phyloP scores from a whole-genome alignment of 2,113 vertebrate genomes.

The Leucopsar rothschildi region DNA sequence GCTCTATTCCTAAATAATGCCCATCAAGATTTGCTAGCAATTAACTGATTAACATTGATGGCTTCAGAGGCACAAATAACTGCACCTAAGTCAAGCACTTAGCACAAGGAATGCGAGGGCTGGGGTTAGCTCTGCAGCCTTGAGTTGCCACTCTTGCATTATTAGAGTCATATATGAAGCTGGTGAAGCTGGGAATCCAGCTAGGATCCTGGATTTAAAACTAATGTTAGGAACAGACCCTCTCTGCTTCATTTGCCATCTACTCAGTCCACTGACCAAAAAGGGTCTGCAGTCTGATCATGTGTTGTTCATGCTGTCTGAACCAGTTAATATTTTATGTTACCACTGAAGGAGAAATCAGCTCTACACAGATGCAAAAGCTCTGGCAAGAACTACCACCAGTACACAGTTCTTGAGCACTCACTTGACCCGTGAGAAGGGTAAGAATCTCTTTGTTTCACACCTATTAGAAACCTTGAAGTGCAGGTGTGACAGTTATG shows the following conservation, averaged over 20 bases:
- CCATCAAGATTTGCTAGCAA: not conserved
- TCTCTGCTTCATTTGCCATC: not conserved
- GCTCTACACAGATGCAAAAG: not conserved
- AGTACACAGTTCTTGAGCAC: not conserved
- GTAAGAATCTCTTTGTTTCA: not conserved
- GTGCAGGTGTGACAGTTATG: not conserved
- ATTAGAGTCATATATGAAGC: not conserved
- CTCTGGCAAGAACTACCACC: not conserved
- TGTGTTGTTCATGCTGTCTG: rapidly evolving
- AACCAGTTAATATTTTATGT: not conserved
- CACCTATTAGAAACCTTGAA: not conserved
- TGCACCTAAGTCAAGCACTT: not conserved
- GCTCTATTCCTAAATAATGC: not conserved
- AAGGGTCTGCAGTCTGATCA: not conserved
- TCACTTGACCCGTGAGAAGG: not conserved
- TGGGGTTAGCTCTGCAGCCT: not conserved
- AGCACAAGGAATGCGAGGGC: not conserved
- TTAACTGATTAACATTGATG: not conserved
- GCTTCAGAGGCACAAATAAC: not conserved
- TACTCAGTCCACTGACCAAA: not conserved
- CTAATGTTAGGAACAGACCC: not conserved
- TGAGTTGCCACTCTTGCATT: not conserved
- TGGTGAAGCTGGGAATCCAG: not conserved
- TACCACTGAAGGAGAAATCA: not conserved
- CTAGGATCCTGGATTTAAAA: not conserved